Conservation (phyloP, 2,888 invertebrate species). For the Dolichomitus sp. region DNA sequence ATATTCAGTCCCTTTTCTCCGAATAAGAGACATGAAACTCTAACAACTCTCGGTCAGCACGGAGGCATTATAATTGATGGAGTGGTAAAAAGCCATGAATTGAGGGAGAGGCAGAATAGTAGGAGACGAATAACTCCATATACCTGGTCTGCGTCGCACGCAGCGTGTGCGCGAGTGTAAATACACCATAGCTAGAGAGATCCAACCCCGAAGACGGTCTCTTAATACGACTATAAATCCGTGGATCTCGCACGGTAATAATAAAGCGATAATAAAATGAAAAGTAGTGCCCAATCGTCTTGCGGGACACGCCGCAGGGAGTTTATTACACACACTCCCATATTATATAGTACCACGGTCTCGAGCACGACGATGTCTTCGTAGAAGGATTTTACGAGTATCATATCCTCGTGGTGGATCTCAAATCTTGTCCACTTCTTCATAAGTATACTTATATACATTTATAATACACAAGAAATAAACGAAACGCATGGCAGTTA, state of each 20-base stretch:
- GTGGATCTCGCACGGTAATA: constrained; percentile 78
- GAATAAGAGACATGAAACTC: constrained; percentile 49
- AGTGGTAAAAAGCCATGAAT: constrained; percentile 77
- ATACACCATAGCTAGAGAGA: constrained; percentile 54
- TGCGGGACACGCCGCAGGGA: constrained; percentile 77
- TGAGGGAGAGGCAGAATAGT: constrained; percentile 65
- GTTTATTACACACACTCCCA: constrained; percentile 79
- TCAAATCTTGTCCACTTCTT: constrained; percentile 67
- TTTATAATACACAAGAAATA: constrained; percentile 46
- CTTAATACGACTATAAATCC: constrained; percentile 81
- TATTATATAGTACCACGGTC: constrained; percentile 48
- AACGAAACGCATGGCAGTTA: constrained; percentile 19
- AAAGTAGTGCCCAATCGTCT: constrained; percentile 79
- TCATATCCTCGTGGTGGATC: constrained; percentile 65
- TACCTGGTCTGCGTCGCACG: constrained; percentile 46
- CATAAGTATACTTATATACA: constrained; percentile 61
- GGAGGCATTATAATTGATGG: constrained; percentile 78
- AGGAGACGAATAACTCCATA: constrained; percentile 75
- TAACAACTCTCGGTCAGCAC: constrained; percentile 42
- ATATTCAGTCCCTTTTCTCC: constrained; percentile 51
- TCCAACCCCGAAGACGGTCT: constrained; percentile 63
- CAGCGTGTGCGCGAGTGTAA: constrained; percentile 62
- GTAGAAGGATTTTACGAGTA: constrained; percentile 67
- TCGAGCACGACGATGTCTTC: constrained; percentile 57
- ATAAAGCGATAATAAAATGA: constrained; percentile 84